Percentiles rank a stretch among this genome's conserved stretches.
Evolutionary conservation across 2,888 invertebrate genomes (phyloP).

Genomic region (Pterostichus madidus): DNA sequence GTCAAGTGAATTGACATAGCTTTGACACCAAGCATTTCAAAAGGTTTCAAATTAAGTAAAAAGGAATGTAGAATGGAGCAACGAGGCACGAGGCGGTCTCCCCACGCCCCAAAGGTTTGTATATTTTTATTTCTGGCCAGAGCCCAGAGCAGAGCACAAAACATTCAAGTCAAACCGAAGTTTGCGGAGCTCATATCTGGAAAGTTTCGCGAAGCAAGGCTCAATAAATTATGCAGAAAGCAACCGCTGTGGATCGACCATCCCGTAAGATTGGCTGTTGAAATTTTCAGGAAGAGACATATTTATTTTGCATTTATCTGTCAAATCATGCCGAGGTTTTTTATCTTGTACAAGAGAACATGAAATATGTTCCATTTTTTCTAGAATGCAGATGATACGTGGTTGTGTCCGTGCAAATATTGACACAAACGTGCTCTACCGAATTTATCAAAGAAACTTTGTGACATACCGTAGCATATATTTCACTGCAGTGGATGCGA

Average conservation of each 20-base stretch:
- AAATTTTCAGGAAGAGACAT: conserved; percentile 66
- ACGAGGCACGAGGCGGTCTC: not conserved
- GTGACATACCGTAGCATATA: conserved; percentile 14
- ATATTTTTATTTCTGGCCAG: conserved; percentile 50
- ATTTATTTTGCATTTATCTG: conserved; percentile 67
- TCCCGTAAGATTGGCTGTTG: conserved; percentile 67
- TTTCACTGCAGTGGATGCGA: conserved; percentile 3
- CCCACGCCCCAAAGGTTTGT: conserved; percentile 41
- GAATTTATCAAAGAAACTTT: conserved; percentile 59
- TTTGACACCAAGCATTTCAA: conserved; percentile 48
- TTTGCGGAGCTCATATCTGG: conserved; percentile 54
- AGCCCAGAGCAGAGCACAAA: conserved; percentile 13
- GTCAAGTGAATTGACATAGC: conserved; percentile 46
- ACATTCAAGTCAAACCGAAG: conserved; percentile 57
- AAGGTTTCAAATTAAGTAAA: conserved; percentile 52
- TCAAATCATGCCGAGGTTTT: conserved; percentile 66
- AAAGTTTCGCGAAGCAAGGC: conserved; percentile 44
- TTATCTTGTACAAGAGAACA: conserved; percentile 62
- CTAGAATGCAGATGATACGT: conserved; percentile 50
- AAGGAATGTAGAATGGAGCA: conserved; percentile 7
- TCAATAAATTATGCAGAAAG: conserved; percentile 66
- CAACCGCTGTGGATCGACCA: conserved; percentile 65
- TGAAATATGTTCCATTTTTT: conserved; percentile 65
- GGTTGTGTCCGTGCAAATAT: conserved; percentile 47
- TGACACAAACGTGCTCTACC: conserved; percentile 58